Evolutionary conservation across 2,888 invertebrate genomes (phyloP).

Genomic region (Leucoma salicis): DNA sequence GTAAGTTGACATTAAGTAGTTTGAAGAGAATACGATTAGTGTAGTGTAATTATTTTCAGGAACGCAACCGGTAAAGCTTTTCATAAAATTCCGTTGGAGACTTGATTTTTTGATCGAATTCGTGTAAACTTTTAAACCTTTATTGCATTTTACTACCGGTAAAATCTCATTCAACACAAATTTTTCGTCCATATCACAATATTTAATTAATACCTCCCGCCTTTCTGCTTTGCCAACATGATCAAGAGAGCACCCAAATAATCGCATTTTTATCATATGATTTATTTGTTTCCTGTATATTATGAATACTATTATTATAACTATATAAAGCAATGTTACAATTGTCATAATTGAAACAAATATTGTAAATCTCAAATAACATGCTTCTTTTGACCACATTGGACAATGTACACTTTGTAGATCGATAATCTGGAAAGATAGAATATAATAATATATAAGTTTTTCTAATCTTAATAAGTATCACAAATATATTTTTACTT

Average conservation of each 20-base stretch:
- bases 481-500: too few relatives aligned
- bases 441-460: neutral
- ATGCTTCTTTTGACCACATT: constrained; percentile 49
- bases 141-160: constrained; percentile 51
- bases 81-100: constrained; percentile 38
- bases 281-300: constrained; percentile 47
- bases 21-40: constrained; percentile 66
- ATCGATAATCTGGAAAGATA: constrained; percentile 60
- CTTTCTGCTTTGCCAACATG: constrained; percentile 17
- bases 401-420: constrained; percentile 48
- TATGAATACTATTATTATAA: constrained; percentile 41
- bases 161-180: constrained; percentile 63
- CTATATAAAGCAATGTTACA: constrained; percentile 38
- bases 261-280: constrained; percentile 41
- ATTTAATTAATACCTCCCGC: constrained; percentile 48
- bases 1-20: constrained; percentile 65
- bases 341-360: constrained; percentile 40
- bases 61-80: constrained; percentile 37
- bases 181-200: constrained; percentile 57
- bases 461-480: too few relatives aligned
- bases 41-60: constrained; percentile 39
- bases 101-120: constrained; percentile 37
- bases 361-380: constrained; percentile 48
- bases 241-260: constrained; percentile 20
- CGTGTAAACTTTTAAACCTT: constrained; percentile 45